Evolutionary conservation across 2,113 vertebrate species (phyloP).

Genomic region (Menura novaehollandiae): DNA sequence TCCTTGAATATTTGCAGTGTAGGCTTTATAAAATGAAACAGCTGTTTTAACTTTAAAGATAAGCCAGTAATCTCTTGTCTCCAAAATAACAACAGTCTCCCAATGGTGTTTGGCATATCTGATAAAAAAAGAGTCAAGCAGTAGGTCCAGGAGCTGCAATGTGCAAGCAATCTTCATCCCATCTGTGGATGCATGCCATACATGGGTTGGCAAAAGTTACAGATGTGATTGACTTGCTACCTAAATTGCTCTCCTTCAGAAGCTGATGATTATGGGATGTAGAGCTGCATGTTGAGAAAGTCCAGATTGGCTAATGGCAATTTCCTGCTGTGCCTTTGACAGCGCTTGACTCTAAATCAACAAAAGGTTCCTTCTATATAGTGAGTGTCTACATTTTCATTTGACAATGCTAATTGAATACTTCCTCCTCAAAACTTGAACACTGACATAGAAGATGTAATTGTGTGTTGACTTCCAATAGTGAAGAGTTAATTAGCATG

Average conservation of each 20-base stretch:
- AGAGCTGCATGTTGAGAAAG: conserved; percentile 56
- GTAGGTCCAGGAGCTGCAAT: neutral
- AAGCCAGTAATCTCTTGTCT: neutral
- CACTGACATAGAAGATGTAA: conserved; percentile 14
- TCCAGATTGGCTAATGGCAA: conserved; percentile 64
- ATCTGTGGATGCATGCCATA: neutral
- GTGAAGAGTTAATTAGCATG: conserved; percentile 52
- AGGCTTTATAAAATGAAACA: conserved; percentile 5
- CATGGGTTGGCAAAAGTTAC: neutral
- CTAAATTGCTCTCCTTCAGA: conserved; percentile 36
- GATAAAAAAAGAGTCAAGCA: neutral
- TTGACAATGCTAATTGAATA: conserved; percentile 62
- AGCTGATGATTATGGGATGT: conserved; percentile 42
- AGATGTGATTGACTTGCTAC: conserved; percentile 38
- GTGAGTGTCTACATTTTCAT: conserved; percentile 27
- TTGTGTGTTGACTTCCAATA: conserved; percentile 32
- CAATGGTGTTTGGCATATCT: neutral
- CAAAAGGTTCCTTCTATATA: conserved; percentile 46
- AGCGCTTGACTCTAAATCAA: conserved; percentile 58
- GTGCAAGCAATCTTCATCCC: conserved; percentile 37
- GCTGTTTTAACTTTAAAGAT: neutral
- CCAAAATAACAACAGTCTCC: neutral
- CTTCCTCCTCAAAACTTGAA: conserved; percentile 38
- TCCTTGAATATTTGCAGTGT: neutral
- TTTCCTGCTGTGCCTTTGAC: conserved; percentile 67